phyloP scores from a whole-genome alignment of 2,113 vertebrate genomes.

The Rhabdomys dilectus region DNA sequence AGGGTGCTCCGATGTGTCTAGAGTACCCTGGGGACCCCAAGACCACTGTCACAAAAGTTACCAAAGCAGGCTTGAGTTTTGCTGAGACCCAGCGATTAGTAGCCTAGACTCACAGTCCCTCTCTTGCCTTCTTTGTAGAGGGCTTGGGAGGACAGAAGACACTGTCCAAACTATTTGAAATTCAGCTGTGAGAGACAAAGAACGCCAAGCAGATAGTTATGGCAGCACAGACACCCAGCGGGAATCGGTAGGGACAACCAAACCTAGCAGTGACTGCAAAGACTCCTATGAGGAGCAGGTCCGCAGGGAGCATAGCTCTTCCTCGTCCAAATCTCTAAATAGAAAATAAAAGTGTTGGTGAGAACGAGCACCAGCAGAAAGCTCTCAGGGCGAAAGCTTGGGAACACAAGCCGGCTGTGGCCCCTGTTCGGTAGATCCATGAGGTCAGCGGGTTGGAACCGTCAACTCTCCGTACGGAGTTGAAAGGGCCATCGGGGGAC shows the following conservation, averaged over 20 bases:
- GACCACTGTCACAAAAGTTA: neutral
- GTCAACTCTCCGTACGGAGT: neutral
- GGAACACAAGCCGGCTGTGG: neutral
- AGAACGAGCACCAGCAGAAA: neutral
- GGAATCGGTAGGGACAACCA: neutral
- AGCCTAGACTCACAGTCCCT: neutral
- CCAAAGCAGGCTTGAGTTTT: slow-evolving; percentile 7
- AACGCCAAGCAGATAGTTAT: neutral
- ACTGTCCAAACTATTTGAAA: neutral
- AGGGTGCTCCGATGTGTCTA: neutral
- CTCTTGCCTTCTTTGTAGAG: neutral
- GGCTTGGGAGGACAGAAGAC: neutral
- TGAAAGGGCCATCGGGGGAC: neutral
- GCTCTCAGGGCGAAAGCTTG: neutral
- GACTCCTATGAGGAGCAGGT: neutral
- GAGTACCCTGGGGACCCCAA: neutral
- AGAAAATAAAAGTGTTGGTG: neutral
- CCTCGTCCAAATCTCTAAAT: neutral
- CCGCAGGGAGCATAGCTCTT: neutral
- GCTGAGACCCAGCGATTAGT: slow-evolving; percentile 12
- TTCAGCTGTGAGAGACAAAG: neutral
- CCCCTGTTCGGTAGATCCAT: neutral
- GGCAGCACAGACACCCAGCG: neutral
- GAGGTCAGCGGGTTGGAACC: neutral
- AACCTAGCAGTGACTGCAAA: neutral